Base-by-base conservation (phyloP, 37 sponge, comb jelly and placozoan genomes). In the Oopsacas minuta region DNA sequence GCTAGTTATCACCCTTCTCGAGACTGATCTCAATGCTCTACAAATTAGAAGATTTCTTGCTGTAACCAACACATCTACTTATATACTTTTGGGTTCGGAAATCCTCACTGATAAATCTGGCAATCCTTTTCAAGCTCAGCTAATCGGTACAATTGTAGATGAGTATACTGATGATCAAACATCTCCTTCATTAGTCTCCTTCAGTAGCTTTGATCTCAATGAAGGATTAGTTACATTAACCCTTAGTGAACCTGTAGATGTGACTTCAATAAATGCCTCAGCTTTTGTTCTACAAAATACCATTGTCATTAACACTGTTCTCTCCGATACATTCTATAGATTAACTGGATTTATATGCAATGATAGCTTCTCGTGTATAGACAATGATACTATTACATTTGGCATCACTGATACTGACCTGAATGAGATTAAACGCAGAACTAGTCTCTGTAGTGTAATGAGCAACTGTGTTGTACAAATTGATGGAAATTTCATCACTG, bases 401-500 rank as follows among this genome's bases (percentile, higher is more conserved):
- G 53, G 36, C 36, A 53, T 94, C 0, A 83, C 87, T 35, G 38
- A 39, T 32, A 39, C 37, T 38, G 94, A 94, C 38, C 51, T 91
- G 25, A 91, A 91, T 82, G 39, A 81, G 0, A 52, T 94, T 38
- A 94, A 94, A 53, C 52, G 84, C 12, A 83, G 82, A 83, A 3
- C 85, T 7, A 20, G 82, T 22, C 81, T 91, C 15, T 90, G 85
- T 17, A 87, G 82, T 7, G 20, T 75, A 3, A 83, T 84, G 39
- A 37, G 39, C 35, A 86, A 84, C 0, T 86, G 88, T 38, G 85
- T 94, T 17, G 84, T 52, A 0, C 92, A 94, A 52, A 86, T 86
- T 61, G 91, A 86, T 52, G 89, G 89, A 7, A 94, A 90, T 36
- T 86, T 85, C 51, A 90, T 94, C 39, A 82, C 81, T 37, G 87